These are phyloP conservation scores for Rhaphigaster nebulosa DNA, from an alignment of 2,888 invertebrate genomes.

Conservation along the genomic window DNA sequence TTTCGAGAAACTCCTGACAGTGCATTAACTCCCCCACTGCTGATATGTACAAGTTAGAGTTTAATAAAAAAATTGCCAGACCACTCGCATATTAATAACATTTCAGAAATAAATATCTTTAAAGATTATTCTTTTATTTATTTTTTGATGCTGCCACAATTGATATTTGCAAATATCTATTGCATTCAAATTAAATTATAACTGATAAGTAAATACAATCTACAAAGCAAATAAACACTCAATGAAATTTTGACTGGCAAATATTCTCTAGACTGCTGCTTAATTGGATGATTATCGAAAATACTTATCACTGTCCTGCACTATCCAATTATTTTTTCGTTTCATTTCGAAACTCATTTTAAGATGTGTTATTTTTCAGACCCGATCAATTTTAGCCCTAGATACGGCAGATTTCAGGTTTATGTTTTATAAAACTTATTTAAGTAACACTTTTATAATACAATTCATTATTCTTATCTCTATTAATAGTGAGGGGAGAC, in stretches of 20 bases:
- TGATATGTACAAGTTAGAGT: not conserved
- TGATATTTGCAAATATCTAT: not conserved
- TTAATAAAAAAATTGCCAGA: constrained; percentile 7
- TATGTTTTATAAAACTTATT: too few relatives aligned
- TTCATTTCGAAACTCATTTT: too few relatives aligned
- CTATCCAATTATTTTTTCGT: too few relatives aligned
- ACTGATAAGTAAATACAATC: not conserved
- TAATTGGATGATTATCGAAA: not conserved
- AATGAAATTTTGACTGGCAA: not conserved
- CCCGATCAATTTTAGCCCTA: too few relatives aligned
- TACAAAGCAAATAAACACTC: not conserved
- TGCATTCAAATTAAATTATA: not conserved
- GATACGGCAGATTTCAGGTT: too few relatives aligned
- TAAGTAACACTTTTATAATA: too few relatives aligned
- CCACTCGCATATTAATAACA: not conserved
- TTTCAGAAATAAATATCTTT: not conserved
- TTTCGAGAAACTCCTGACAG: constrained; percentile 22
- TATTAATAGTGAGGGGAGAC: too few relatives aligned
- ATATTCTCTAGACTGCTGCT: not conserved
- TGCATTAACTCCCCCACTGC: not conserved
- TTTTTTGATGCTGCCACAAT: not conserved
- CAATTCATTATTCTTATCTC: too few relatives aligned
- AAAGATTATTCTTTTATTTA: not conserved
- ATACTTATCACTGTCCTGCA: too few relatives aligned
- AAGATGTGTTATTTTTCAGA: too few relatives aligned